Base-by-base conservation (phyloP, 2,113 vertebrate genomes). In the Syngnathus typhle region DNA sequence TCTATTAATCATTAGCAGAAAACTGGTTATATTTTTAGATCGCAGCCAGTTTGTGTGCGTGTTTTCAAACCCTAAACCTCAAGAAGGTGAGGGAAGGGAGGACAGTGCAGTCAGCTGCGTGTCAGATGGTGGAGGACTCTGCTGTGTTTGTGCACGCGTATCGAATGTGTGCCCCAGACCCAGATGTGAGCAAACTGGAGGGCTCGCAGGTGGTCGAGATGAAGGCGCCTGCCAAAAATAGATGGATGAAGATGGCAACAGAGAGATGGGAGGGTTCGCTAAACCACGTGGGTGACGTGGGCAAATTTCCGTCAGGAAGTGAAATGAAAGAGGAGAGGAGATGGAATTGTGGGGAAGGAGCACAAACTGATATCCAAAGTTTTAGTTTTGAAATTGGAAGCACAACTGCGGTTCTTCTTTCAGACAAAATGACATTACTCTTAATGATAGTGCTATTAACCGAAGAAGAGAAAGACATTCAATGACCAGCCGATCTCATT, bases 171-270 rank as follows among this genome's bases (percentile, higher is more conserved):
- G 71, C 75, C 75, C 64, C 51, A 80, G 77, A 89, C 87, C 83
- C 91, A 90, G 90, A 91, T 91, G 88, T 87, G 84, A 83, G 83
- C 75, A 89, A 91, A 89, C 89, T 89, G 87, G 83, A 86, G 85
- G 87, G 88, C 90, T 87, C 89, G 90, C 88, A 91, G 88, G 91
- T 91, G 88, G 89, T 90, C 68, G 77, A 74, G 75, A 88, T 86
- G 75, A 85, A 74, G 73, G 52, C 21, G 32, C 18, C 18, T 23
- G 68, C 82, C 86, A 77, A 83, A 89, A 91, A 91, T 87, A 90
- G 84, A 84, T 74, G 60, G 79, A 80, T 60, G 58, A 78, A 73
- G 75, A 86, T 72, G 32, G 61, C 71, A 73, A 72, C 54, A 49
- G 74, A 74, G 52, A 73, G 60, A n/a, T 58, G 36, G 70, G 21